Evolutionary conservation across 2,113 vertebrate genomes (phyloP), one percentile per base, ranked within the genome.

Genomic region (Oceanodroma tethys): DNA sequence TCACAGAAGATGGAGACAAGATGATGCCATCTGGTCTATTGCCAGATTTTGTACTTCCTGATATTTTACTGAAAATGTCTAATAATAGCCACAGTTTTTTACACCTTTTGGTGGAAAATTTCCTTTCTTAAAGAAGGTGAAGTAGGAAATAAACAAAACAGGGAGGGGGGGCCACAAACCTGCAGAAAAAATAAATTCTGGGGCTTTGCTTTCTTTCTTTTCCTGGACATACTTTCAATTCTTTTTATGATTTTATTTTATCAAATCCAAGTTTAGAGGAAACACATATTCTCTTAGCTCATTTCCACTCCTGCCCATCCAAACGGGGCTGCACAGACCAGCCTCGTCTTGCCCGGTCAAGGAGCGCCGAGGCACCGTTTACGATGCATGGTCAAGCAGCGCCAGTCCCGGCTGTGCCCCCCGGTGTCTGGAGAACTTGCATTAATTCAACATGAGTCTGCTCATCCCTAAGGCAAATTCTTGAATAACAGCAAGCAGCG

Each of bases 241-340:
- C 2, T n/a, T 87, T 55, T 68, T 40, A 19, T 32, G 3, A 25
- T 80, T 88, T 76, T 56, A 27, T 71, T 55, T 82, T 58, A 48
- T 40, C n/a, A 40, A 70, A 59, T 23, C 21, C 56, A 52, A 48
- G 6, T 71, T 32, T 34, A 60, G 50, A 73, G 16, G 62, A 48
- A 88, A 25, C 23, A 4, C 3, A 11, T 22, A 14, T 73, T 86
- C 55, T 38, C 19, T 70, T 6, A 53, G 50, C n/a, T 72, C 4
- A 2, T 55, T 92, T 62, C 50, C 30, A 5, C 42, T 62, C 66
- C 74, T 71, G 32, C 17, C 63, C 32, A 10, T 48, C 66, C 66
- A 43, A 48, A 68, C 0, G 2, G 19, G 25, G 34, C 8, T 1
- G 2, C 18, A 16, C 9, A 34, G 42, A 30, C 8, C 1, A 0